Evolutionary conservation across 2,113 vertebrate species (phyloP).

Genomic region (Anoura caudifer): DNA sequence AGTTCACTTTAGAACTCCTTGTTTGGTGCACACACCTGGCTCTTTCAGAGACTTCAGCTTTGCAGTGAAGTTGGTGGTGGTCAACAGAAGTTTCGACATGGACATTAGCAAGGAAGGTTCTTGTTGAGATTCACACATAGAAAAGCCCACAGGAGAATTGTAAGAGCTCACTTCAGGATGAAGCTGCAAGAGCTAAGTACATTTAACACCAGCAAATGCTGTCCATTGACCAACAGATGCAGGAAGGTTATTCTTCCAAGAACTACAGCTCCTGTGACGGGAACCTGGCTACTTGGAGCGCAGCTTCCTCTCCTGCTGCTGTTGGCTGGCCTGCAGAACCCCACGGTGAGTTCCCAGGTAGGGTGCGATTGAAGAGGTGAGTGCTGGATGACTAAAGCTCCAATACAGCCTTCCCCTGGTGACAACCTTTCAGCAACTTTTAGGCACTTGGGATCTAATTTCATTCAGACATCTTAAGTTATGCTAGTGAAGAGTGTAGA

Average conservation of each 20-base stretch:
- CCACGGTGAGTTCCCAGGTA: neutral
- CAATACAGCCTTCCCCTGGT: neutral
- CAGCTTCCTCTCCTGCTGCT: constrained; percentile 22
- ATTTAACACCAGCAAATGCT: neutral
- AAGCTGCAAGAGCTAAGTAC: neutral
- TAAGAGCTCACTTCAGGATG: neutral
- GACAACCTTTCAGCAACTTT: neutral
- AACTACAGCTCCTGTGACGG: fast-evolving
- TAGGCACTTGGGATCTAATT: neutral
- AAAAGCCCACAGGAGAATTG: neutral
- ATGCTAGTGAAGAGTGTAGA: neutral
- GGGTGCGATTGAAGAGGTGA: fast-evolving
- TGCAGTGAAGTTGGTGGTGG: neutral
- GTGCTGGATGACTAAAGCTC: neutral
- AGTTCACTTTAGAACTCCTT: neutral
- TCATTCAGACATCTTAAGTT: neutral
- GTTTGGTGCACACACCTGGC: neutral
- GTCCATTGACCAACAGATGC: neutral
- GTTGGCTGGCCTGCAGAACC: neutral
- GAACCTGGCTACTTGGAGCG: neutral
- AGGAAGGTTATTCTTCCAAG: neutral
- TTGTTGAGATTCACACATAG: neutral
- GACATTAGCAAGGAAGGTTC: neutral
- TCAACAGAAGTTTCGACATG: neutral
- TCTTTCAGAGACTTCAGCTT: neutral